A percentile compares a stretch with the other conserved stretches of the same genome.
These are phyloP conservation scores for Porites evermanni DNA, from an alignment of 92 coral and sea anemone genomes.

Conservation along the genomic window DNA sequence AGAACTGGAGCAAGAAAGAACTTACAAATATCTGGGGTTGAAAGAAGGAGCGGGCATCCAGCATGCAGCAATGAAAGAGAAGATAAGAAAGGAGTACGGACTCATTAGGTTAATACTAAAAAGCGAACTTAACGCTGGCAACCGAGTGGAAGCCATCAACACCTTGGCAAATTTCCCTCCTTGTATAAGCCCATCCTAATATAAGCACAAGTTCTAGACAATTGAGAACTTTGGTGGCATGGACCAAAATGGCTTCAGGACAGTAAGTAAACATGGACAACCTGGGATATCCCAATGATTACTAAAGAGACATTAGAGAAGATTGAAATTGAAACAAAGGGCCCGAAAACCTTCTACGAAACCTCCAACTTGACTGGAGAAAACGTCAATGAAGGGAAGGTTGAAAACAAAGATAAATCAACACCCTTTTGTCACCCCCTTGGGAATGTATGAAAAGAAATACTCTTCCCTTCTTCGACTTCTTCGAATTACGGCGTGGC, in stretches of 20 bases:
- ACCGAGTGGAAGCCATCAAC: slow-evolving; percentile 35
- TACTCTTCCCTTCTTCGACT: neutral
- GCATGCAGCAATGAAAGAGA: slow-evolving; percentile 43
- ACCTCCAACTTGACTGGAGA: slow-evolving; percentile 14
- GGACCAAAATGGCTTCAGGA: slow-evolving; percentile 45
- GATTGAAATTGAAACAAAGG: slow-evolving; percentile 22
- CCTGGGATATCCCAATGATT: neutral
- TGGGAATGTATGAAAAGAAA: slow-evolving; percentile 24
- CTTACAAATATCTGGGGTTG: slow-evolving; percentile 42
- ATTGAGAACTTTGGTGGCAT: slow-evolving; percentile 36
- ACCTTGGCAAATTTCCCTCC: slow-evolving; percentile 12
- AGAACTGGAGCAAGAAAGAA: slow-evolving; percentile 25
- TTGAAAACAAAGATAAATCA: neutral
- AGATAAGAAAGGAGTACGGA: slow-evolving; percentile 31
- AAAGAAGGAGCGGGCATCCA: slow-evolving; percentile 38
- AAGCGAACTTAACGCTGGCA: slow-evolving; percentile 22
- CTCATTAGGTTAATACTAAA: slow-evolving; percentile 26
- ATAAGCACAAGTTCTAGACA: slow-evolving; percentile 1
- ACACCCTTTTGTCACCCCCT: slow-evolving; percentile 11
- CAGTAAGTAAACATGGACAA: slow-evolving; percentile 41
- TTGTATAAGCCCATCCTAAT: too few species aligned
- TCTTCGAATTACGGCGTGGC: slow-evolving; percentile 39
- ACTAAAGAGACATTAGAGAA: slow-evolving; percentile 14
- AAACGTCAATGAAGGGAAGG: neutral
- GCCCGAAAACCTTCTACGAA: slow-evolving; percentile 16